Evolutionary conservation across 2,888 invertebrate species (phyloP).

Genomic region (Euzetes globulus): DNA sequence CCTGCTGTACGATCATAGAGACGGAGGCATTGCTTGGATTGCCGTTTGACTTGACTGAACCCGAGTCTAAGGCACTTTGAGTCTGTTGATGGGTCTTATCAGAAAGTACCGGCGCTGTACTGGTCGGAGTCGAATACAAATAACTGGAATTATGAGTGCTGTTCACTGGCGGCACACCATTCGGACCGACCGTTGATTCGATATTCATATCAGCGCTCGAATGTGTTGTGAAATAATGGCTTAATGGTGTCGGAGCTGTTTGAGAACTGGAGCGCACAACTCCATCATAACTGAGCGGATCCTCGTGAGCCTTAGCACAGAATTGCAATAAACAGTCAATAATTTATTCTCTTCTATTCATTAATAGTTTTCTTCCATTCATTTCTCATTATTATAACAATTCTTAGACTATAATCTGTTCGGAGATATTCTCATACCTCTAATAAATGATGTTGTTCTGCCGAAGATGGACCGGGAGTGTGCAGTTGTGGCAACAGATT

Average conservation of each 20-base stretch:
- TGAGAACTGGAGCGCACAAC: slow-evolving; percentile 56
- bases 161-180: neutral
- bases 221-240: slow-evolving; percentile 26
- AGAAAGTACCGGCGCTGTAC: slow-evolving; percentile 14
- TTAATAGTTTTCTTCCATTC: slow-evolving; percentile 6
- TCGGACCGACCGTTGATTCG: slow-evolving; percentile 9
- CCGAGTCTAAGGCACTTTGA: slow-evolving; percentile 34
- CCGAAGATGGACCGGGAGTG: slow-evolving; percentile 44
- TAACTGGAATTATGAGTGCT: neutral
- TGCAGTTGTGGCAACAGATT: slow-evolving; percentile 81
- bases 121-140: neutral
- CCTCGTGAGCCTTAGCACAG: slow-evolving; percentile 65
- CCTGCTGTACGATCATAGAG: slow-evolving; percentile 37
- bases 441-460: slow-evolving; percentile 40
- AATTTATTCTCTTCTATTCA: neutral
- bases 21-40: slow-evolving; percentile 30
- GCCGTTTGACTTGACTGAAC: neutral
- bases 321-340: neutral
- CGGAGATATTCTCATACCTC: slow-evolving; percentile 18
- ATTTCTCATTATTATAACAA: neutral
- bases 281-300: slow-evolving; percentile 80
- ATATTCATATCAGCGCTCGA: slow-evolving; percentile 22
- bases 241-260: slow-evolving; percentile 29
- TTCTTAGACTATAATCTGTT: slow-evolving; percentile 14
- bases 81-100: slow-evolving; percentile 18